phyloP scores from a whole-genome alignment of 1,140 invertebrate genomes.

The Apis cerana region DNA sequence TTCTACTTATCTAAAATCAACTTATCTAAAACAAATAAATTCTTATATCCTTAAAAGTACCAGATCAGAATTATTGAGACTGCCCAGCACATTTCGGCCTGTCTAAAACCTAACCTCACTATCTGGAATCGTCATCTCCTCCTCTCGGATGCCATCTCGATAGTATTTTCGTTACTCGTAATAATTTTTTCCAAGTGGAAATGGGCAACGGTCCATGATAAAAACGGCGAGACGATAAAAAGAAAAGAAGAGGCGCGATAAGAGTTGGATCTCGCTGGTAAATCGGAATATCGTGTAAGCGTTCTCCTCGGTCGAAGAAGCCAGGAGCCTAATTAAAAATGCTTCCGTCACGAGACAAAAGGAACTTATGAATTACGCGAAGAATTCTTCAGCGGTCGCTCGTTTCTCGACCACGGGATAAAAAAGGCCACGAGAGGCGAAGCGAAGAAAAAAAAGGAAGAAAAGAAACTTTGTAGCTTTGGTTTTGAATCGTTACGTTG shows the following conservation, averaged over 20 bases:
- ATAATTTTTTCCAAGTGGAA: not conserved
- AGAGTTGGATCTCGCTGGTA: not conserved
- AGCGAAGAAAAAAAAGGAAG: not conserved
- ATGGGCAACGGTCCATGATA: not conserved
- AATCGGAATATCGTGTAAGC: not conserved
- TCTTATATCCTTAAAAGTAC: too few relatives aligned
- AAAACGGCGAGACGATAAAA: not conserved
- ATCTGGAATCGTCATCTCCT: not conserved
- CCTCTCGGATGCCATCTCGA: not conserved
- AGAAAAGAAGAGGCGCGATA: not conserved
- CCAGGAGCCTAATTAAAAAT: constrained; percentile 62
- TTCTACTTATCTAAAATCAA: too few relatives aligned
- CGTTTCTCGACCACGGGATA: not conserved
- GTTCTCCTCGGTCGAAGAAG: not conserved
- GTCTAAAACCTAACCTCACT: too few relatives aligned
- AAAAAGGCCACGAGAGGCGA: not conserved
- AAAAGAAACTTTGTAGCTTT: not conserved
- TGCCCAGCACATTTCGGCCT: too few relatives aligned
- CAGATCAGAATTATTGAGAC: too few relatives aligned
- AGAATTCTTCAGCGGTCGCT: constrained; percentile 23
- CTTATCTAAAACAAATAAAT: too few relatives aligned
- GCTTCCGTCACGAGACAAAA: constrained; percentile 58
- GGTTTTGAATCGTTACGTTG: not conserved
- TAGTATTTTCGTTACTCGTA: too few relatives aligned
- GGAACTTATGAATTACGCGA: constrained; percentile 49